A percentile compares a stretch with the other conserved stretches of the same genome.
phyloP scores from a whole-genome alignment of 1,140 invertebrate species.

The Aphis gossypii region DNA sequence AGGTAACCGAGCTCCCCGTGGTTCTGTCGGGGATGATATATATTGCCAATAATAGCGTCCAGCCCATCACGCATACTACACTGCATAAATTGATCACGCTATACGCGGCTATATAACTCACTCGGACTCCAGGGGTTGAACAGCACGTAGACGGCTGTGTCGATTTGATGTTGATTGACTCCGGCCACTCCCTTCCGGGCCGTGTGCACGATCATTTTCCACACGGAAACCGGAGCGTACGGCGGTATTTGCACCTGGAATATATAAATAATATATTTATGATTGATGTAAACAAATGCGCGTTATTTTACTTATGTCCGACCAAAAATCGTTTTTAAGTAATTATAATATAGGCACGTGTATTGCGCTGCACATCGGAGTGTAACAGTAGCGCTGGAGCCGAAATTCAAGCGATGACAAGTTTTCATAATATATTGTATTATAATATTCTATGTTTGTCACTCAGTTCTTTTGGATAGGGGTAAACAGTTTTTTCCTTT shows the following conservation, averaged over 20 bases:
- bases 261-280: not conserved
- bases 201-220: slow-evolving; percentile 71
- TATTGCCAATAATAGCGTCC: not conserved
- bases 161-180: slow-evolving; percentile 43
- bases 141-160: slow-evolving; percentile 71
- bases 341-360: not conserved
- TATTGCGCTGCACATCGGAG: not conserved
- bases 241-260: slow-evolving; percentile 69
- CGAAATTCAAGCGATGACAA: not conserved
- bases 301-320: too few relatives aligned
- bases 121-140: slow-evolving; percentile 85
- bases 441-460: too few relatives aligned
- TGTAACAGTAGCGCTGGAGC: not conserved
- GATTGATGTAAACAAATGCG: not conserved
- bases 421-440: not conserved
- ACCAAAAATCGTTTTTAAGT: not conserved
- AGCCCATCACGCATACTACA: not conserved
- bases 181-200: slow-evolving; percentile 48
- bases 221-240: slow-evolving; percentile 70
- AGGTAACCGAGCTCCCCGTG: not conserved
- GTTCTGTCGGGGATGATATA: not conserved
- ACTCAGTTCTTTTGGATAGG: too few relatives aligned
- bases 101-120: slow-evolving; percentile 64
- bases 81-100: not conserved
- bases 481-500: too few relatives aligned